Evolutionary conservation across 2,113 vertebrate genomes (phyloP), one percentile per base, ranked within the genome.

Genomic region (Tor tambroides): DNA sequence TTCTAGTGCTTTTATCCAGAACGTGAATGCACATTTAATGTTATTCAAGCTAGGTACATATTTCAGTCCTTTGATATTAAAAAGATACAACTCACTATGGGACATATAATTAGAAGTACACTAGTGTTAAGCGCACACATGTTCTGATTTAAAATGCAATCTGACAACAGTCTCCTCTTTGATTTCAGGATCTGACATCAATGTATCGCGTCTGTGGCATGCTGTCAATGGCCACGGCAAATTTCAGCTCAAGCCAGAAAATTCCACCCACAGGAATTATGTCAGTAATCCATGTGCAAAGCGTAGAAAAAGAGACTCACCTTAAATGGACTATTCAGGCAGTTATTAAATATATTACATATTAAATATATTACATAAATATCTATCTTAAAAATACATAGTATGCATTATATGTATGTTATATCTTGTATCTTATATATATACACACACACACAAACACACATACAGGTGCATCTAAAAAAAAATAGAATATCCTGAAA

Each of bases 221-320:
- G 72, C 72, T 75, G 38, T 75, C 72, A 46, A 3, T 75, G 23
- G 23, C 38, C 5, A 26, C 2, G 23, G 1, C 30, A 71, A 30
- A 77, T 49, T 49, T 51, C 0, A 1, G 11, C 46, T 77, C 75
- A 49, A 77, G 46, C 46, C 75, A 54, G 46, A 15, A 77, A 28
- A 51, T 30, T 77, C 46, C 75, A 5, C 75, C 46, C 46, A 77
- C 75, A 19, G n/a, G 46, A 77, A 54, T 77, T 28, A 77, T 77
- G 46, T 30, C 14, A 28, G 75, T 51, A 26, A 51, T 77, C 38
- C 38, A 75, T 15, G 61, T 28, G 3, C n/a, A 59, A 59, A 59
- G 11, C 26, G 11, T 65, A 65, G 61, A 28, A 28, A 15, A 65
- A 65, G 5, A 65, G 1, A 14, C 26, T 65, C 11, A 65, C 26